Conservation (phyloP, 2,113 vertebrate species). For the Litocranius walleri region DNA sequence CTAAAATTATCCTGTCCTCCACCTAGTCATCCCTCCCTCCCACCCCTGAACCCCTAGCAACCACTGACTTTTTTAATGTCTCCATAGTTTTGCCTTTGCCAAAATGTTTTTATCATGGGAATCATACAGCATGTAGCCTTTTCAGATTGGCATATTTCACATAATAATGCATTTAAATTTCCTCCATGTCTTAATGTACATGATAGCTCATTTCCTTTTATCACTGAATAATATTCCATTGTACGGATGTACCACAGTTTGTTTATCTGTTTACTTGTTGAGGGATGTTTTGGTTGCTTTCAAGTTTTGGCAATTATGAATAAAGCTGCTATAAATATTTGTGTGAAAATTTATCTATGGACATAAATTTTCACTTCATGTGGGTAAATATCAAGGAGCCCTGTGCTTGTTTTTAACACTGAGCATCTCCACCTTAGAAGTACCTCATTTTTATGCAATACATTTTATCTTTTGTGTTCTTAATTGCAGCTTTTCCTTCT, state of each 20-base stretch:
- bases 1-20: background rate
- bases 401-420: background rate
- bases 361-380: background rate
- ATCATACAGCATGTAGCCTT: background rate
- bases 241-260: background rate
- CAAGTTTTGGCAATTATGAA: constrained; percentile 6
- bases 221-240: background rate
- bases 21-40: background rate
- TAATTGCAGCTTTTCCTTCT: background rate
- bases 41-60: too few relatives aligned
- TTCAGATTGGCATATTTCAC: background rate
- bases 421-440: background rate
- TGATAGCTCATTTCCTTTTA: constrained; percentile 9
- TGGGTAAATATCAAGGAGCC: background rate
- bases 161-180: background rate
- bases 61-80: background rate
- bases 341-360: background rate
- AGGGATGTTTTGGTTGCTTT: constrained; percentile 19
- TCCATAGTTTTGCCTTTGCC: background rate
- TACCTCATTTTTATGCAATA: background rate
- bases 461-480: background rate
- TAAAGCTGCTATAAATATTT: constrained; percentile 35
- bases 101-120: background rate
- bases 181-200: background rate
- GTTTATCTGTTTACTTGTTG: background rate